Evolutionary conservation across 2,888 invertebrate species (phyloP).

Genomic region (Lithophane ornitopus): DNA sequence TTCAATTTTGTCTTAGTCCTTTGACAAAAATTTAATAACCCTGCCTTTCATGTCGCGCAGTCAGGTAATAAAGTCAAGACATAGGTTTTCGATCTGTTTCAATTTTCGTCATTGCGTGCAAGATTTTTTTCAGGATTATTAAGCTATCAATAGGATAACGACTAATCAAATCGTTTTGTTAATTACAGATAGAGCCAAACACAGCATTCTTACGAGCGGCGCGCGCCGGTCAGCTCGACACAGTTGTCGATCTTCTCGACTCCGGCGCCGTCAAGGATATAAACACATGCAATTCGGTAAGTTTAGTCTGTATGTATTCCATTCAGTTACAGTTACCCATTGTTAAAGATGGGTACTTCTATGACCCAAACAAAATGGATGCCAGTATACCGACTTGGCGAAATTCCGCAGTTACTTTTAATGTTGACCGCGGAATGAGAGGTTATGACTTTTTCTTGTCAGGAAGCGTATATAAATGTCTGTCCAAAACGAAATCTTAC

Average conservation of each 20-base stretch:
- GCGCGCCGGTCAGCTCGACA: constrained; percentile 98
- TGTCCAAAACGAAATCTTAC: neutral
- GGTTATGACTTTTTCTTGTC: neutral
- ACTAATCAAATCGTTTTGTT: constrained; percentile 42
- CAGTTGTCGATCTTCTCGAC: constrained; percentile 98
- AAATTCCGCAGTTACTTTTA: neutral
- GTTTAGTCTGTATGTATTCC: constrained; percentile 71
- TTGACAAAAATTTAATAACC: neutral
- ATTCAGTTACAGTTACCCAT: neutral
- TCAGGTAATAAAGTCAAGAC: neutral
- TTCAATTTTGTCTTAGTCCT: neutral
- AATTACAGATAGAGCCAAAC: constrained; percentile 97
- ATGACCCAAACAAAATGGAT: neutral
- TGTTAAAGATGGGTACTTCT: neutral
- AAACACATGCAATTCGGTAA: constrained; percentile 99
- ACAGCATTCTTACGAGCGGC: constrained; percentile 99
- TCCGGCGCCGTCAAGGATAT: constrained; percentile 97
- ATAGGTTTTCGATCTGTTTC: neutral
- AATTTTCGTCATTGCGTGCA: neutral
- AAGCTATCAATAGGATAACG: neutral
- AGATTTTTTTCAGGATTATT: neutral
- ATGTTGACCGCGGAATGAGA: neutral
- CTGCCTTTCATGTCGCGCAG: no score
- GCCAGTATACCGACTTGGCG: neutral
- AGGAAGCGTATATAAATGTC: neutral